Conservation (phyloP, 2,797 vertebrate genomes). For the Urosaurus nigricauda region DNA sequence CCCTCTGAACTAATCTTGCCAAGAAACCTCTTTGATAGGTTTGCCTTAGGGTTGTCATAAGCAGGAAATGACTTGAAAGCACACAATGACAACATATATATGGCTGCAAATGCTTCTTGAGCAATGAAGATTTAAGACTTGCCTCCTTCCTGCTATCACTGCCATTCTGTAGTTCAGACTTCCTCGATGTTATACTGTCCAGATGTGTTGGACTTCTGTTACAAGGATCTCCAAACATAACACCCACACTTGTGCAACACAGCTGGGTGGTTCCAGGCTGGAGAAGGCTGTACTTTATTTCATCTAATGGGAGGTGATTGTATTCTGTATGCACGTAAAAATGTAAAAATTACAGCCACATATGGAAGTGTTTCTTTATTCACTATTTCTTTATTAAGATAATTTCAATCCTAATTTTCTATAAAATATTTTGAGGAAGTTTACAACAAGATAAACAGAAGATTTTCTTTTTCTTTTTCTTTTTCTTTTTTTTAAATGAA, state of each 20-base stretch:
- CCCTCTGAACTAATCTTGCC: too few relatives aligned
- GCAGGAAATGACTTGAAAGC: too few relatives aligned
- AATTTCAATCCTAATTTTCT: neutral
- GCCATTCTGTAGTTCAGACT: neutral
- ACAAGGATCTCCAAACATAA: neutral
- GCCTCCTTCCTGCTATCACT: neutral
- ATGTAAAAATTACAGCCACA: neutral
- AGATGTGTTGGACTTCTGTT: neutral
- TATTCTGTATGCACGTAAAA: neutral
- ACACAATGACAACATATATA: neutral
- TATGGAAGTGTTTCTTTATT: neutral
- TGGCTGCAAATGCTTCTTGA: neutral
- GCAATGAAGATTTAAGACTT: neutral
- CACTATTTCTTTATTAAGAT: too few relatives aligned
- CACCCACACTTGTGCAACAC: neutral
- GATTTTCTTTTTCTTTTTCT: too few relatives aligned
- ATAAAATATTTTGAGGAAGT: neutral
- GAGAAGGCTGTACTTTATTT: neutral
- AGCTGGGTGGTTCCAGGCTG: neutral
- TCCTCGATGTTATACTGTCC: neutral
- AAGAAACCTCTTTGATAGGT: too few relatives aligned
- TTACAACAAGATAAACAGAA: neutral
- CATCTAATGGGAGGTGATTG: neutral
- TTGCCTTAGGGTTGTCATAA: too few relatives aligned
- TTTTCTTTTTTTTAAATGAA: too few relatives aligned